Percentiles rank a stretch among this genome's conserved stretches.
Evolutionary conservation across 2,113 vertebrate species (phyloP).

Genomic region (Poeciliopsis prolifica): DNA sequence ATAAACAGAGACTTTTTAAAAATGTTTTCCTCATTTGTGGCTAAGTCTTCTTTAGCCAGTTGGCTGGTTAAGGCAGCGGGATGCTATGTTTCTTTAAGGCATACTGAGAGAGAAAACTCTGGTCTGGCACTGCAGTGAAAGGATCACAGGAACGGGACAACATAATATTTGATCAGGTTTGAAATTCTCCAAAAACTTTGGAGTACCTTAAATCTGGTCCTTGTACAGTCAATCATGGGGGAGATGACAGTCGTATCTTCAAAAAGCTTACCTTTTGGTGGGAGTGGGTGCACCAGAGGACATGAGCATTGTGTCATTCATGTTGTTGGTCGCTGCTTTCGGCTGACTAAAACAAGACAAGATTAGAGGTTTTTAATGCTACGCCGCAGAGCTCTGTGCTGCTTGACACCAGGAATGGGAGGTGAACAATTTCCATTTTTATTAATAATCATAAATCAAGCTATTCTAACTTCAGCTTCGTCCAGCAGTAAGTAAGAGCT

Average conservation of each 20-base stretch:
- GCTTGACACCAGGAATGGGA: constrained; percentile 47
- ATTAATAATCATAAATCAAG: constrained; percentile 68
- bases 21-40: background rate
- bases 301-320: constrained; percentile 90
- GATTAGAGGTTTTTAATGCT: constrained; percentile 73
- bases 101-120: too few species aligned
- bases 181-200: background rate
- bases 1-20: too few species aligned
- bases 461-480: constrained; percentile 45
- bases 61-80: background rate
- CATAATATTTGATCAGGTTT: background rate
- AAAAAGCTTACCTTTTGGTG: constrained; percentile 87
- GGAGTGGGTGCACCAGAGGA: constrained; percentile 91
- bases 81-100: background rate
- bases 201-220: background rate
- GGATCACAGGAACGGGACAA: too few species aligned
- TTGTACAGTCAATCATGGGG: background rate
- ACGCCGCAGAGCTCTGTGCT: constrained; percentile 51
- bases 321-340: constrained; percentile 83
- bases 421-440: constrained; percentile 58
- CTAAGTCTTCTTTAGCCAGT: background rate
- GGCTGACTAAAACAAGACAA: constrained; percentile 85
- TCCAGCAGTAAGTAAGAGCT: constrained; percentile 28
- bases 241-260: constrained; percentile 3
- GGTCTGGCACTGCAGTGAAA: background rate